Percentiles rank a stretch among this genome's conserved stretches.
Conservation (phyloP, 2,113 vertebrate genomes). For the Microcebus griseorufus region DNA sequence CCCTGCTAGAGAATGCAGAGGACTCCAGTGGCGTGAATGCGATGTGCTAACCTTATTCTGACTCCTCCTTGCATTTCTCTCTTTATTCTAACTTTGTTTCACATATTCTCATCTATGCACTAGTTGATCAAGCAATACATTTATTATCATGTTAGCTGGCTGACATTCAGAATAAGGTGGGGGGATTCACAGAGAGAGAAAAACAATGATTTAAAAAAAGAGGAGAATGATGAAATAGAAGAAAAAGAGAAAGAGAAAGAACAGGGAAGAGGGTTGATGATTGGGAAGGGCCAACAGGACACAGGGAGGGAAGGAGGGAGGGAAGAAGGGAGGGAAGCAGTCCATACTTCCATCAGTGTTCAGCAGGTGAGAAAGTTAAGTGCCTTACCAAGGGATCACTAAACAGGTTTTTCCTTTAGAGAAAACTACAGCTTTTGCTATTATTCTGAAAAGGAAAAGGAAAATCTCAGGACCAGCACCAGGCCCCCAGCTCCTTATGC, state of each 20-base stretch:
- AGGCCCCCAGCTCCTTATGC: too few species aligned
- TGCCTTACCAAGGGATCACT: neutral
- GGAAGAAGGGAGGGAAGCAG: accelerated
- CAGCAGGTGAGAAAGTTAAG: neutral
- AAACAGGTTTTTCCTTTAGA: neutral
- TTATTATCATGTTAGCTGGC: neutral
- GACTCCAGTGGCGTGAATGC: accelerated
- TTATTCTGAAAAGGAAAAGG: too few species aligned
- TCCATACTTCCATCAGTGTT: neutral
- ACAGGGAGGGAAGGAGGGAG: neutral
- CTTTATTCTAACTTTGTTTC: neutral
- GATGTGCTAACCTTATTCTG: neutral
- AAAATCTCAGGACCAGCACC: too few species aligned
- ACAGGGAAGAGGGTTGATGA: neutral
- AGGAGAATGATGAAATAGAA: neutral
- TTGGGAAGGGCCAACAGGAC: neutral
- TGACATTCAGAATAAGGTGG: neutral
- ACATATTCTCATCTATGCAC: neutral
- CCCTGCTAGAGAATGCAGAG: neutral
- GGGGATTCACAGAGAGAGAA: neutral
- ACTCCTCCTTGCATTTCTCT: neutral
- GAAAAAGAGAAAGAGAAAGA: neutral
- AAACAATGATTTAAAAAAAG: neutral
- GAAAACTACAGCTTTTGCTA: neutral
- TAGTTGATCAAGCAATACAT: neutral